Conservation (phyloP, 2,797 vertebrate species). For the Paedocypris micromegethes region DNA sequence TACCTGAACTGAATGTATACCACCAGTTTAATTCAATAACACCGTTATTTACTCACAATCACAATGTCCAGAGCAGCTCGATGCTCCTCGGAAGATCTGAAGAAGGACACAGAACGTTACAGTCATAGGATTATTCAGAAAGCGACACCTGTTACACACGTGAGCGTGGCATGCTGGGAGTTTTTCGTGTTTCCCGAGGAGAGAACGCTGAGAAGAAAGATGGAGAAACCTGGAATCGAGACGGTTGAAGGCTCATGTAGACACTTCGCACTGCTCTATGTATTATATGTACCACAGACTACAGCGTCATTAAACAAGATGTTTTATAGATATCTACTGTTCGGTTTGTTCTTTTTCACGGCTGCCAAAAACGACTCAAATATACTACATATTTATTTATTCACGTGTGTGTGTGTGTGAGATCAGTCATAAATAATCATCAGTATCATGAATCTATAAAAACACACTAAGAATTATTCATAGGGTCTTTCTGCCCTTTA, state of each 20-base stretch:
- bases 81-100: neutral
- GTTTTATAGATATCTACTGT: slow-evolving; percentile 29
- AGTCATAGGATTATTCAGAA: neutral
- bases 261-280: slow-evolving; percentile 27
- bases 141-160: slow-evolving; percentile 3
- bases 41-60: neutral
- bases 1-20: too few species aligned
- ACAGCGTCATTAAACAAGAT: slow-evolving; percentile 27
- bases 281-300: slow-evolving; percentile 27
- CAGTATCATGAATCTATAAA: neutral
- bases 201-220: slow-evolving; percentile 36
- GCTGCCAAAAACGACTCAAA: too few species aligned
- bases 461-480: neutral
- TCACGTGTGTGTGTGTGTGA: neutral
- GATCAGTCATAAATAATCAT: neutral
- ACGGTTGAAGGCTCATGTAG: slow-evolving; percentile 38
- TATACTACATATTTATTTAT: too few species aligned
- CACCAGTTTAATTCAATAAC: too few species aligned
- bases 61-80: neutral
- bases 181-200: slow-evolving; percentile 4
- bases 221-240: slow-evolving; percentile 12
- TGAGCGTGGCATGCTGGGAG: slow-evolving; percentile 26
- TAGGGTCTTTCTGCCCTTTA: neutral
- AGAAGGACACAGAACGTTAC: slow-evolving; percentile 27
- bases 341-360: neutral